A percentile compares a stretch with the other conserved stretches of the same genome.
Evolutionary conservation across 1,140 invertebrate genomes (phyloP).

Genomic region (Laupala kohalensis): DNA sequence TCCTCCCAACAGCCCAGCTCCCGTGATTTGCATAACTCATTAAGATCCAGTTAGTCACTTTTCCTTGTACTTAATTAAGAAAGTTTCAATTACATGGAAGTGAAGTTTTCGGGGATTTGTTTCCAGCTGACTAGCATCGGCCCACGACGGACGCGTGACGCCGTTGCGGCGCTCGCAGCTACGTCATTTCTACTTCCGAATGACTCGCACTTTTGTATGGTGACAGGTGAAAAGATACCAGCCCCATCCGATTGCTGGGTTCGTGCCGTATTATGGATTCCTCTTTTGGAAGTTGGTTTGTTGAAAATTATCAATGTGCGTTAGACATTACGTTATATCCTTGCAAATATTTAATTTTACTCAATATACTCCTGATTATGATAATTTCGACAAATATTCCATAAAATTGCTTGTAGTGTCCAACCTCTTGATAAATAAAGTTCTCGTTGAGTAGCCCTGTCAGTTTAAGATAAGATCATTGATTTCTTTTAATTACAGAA

Average conservation of each 20-base stretch:
- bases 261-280: neutral
- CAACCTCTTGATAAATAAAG: too few relatives aligned
- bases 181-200: neutral
- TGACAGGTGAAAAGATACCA: too few relatives aligned
- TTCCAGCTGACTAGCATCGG: slow-evolving; percentile 1
- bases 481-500: too few relatives aligned
- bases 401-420: too few relatives aligned
- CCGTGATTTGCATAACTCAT: slow-evolving; percentile 15
- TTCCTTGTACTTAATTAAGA: slow-evolving; percentile 13
- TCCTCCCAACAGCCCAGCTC: neutral
- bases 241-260: too few relatives aligned
- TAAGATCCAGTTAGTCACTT: slow-evolving; percentile 15
- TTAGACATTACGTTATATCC: too few relatives aligned
- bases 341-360: too few relatives aligned
- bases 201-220: neutral
- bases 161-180: neutral
- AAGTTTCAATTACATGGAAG: slow-evolving; percentile 14
- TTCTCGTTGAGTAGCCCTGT: too few relatives aligned
- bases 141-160: neutral
- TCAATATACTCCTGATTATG: too few relatives aligned
- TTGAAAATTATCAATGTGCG: too few relatives aligned
- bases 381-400: too few relatives aligned
- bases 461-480: too few relatives aligned
- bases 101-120: slow-evolving; percentile 5
- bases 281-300: neutral